Conservation (phyloP, 2,797 vertebrate species). For the Propithecus perrieri region DNA sequence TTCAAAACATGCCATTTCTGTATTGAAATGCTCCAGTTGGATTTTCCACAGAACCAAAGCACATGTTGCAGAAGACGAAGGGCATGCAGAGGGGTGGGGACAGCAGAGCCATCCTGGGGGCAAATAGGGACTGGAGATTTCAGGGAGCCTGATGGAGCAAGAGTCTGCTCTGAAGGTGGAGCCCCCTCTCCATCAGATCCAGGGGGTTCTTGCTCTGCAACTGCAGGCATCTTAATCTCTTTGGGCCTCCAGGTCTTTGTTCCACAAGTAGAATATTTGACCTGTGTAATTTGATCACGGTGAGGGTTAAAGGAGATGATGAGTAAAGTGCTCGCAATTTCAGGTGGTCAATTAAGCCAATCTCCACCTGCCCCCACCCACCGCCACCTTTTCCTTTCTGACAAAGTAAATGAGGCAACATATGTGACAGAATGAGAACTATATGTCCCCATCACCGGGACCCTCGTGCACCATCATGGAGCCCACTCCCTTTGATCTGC, state of each 20-base stretch:
- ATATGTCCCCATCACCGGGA: neutral
- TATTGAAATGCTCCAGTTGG: neutral
- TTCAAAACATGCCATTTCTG: neutral
- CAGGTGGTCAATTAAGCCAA: neutral
- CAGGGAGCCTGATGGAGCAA: accelerated
- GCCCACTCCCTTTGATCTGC: neutral
- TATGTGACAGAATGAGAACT: neutral
- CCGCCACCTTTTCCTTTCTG: neutral
- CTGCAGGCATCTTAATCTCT: neutral
- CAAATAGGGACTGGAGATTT: neutral
- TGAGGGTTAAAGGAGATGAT: neutral
- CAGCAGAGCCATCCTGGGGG: too few species aligned
- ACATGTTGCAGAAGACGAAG: neutral
- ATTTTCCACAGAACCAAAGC: neutral
- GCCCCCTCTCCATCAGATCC: neutral
- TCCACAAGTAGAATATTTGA: neutral
- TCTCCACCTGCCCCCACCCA: neutral
- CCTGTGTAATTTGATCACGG: neutral
- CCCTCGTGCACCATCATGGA: accelerated
- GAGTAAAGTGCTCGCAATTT: neutral
- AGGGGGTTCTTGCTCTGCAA: neutral
- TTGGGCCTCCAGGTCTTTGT: neutral
- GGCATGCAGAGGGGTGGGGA: accelerated
- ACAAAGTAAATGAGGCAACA: neutral
- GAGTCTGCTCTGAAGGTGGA: neutral